phyloP scores from a whole-genome alignment of 2,797 vertebrate species.

The Oreochromis grahami region DNA sequence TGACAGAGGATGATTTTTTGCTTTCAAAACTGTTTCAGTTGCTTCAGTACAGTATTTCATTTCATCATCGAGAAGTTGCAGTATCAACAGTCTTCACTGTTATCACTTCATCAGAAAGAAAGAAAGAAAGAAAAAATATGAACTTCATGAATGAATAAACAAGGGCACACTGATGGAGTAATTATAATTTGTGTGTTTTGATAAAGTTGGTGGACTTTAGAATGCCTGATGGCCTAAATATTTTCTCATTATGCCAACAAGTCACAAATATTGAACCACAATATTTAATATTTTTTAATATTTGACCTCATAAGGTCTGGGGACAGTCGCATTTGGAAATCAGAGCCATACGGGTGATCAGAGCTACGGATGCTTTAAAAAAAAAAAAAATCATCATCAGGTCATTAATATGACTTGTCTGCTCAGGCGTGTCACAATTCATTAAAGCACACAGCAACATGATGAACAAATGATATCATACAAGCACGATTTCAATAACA shows the following conservation, averaged over 20 bases:
- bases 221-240: not conserved
- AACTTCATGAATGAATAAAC: not conserved
- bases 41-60: not conserved
- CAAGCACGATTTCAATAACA: not conserved
- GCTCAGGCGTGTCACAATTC: not conserved
- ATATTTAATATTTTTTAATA: not conserved
- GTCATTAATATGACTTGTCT: not conserved
- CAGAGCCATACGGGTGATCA: not conserved
- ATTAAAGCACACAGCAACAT: not conserved
- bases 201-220: not conserved
- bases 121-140: not conserved
- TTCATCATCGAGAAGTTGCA: not conserved
- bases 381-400: not conserved
- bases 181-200: not conserved
- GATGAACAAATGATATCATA: not conserved
- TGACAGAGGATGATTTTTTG: slow-evolving; percentile 12
- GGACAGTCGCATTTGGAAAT: not conserved
- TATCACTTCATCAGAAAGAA: not conserved
- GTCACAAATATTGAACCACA: not conserved
- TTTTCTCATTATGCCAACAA: not conserved
- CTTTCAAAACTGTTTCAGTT: not conserved
- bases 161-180: not conserved
- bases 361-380: not conserved
- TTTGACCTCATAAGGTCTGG: not conserved
- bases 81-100: not conserved